Conservation (phyloP, 2,113 vertebrate species). For the Cisticola juncidis region DNA sequence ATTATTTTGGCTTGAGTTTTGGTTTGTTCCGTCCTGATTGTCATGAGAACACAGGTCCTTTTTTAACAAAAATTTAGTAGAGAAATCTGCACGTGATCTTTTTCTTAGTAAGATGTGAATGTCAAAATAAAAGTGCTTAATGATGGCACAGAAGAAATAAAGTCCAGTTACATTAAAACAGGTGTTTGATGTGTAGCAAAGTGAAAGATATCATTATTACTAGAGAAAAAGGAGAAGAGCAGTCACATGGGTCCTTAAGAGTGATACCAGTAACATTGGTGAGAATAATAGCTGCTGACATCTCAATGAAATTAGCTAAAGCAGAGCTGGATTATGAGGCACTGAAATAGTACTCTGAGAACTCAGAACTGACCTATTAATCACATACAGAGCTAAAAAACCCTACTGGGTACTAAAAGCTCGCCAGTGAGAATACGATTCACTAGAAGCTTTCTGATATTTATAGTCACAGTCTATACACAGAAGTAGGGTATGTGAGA, state of each 20-base stretch:
- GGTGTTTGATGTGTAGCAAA: background rate
- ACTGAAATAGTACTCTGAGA: slow-evolving; percentile 45
- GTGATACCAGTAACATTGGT: background rate
- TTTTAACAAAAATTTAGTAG: background rate
- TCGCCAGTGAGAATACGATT: background rate
- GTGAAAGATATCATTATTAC: background rate
- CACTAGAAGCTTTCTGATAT: background rate
- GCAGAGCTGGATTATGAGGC: slow-evolving; percentile 22
- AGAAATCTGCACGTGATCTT: background rate
- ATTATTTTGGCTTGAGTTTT: background rate
- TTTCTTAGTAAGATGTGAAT: background rate
- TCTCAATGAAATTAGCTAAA: slow-evolving; percentile 36
- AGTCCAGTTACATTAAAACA: background rate
- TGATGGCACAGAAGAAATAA: background rate
- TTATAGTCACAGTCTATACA: background rate
- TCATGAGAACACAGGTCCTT: background rate
- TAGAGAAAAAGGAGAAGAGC: slow-evolving; percentile 1
- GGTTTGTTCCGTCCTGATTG: background rate
- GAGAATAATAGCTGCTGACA: slow-evolving; percentile 40
- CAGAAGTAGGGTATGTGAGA: background rate
- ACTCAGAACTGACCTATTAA: slow-evolving; percentile 50
- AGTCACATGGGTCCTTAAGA: background rate
- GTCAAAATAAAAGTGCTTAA: background rate
- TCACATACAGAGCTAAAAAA: background rate
- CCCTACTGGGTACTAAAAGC: background rate